These are phyloP conservation scores for Sapayoa aenigma DNA, from an alignment of 2,113 vertebrate genomes.

Conservation along the genomic window DNA sequence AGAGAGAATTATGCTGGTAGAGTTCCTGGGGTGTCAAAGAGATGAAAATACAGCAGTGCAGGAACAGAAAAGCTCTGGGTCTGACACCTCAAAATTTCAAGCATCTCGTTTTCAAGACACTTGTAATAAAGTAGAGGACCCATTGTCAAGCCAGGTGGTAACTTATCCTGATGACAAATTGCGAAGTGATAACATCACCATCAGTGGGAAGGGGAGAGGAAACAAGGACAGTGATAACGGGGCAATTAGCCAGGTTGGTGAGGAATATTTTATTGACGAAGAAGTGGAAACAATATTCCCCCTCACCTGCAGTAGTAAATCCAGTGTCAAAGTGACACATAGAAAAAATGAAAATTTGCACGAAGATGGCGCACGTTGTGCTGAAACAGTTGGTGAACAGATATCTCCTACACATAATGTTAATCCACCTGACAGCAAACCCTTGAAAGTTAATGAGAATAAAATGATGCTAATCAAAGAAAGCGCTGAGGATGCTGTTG, in stretches of 20 bases:
- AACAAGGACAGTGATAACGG: not conserved
- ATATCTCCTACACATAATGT: not conserved
- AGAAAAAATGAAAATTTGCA: not conserved
- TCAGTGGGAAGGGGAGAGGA: not conserved
- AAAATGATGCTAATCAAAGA: not conserved
- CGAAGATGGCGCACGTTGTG: not conserved
- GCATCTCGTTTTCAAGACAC: not conserved
- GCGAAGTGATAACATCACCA: not conserved
- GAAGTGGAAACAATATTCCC: not conserved
- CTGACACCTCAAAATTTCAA: not conserved
- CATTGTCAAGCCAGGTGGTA: not conserved
- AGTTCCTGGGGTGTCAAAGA: conserved; percentile 11
- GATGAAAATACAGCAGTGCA: not conserved
- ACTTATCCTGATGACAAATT: not conserved
- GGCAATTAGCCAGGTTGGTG: not conserved
- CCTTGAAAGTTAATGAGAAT: not conserved
- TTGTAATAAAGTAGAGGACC: not conserved
- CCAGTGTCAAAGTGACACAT: not conserved
- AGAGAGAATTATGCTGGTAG: conserved; percentile 37
- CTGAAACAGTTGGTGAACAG: not conserved
- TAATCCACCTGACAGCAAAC: not conserved
- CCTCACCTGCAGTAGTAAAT: not conserved
- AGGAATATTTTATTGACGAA: not conserved
- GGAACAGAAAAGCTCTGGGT: conserved; percentile 11
- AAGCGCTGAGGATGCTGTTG: not conserved